Evolutionary conservation across 2,797 vertebrate genomes (phyloP).

Genomic region (Rhinatrema bivittatum): DNA sequence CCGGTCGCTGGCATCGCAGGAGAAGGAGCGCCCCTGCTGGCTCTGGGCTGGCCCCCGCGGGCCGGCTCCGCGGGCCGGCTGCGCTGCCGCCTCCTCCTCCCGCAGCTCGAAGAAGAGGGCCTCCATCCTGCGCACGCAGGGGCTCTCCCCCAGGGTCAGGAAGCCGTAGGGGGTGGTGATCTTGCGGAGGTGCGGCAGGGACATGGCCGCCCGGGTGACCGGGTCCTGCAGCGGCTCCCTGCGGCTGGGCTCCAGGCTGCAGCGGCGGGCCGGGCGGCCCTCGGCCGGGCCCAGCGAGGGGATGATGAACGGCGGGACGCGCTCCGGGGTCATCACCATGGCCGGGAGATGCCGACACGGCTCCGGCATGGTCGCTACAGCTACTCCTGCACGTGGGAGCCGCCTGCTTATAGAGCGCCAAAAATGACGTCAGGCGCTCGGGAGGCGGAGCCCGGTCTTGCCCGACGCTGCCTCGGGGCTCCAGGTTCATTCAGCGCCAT

Average conservation of each 20-base stretch:
- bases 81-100: neutral
- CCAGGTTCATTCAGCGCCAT: too few species aligned
- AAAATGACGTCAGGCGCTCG: too few species aligned
- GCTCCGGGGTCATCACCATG: constrained; percentile 26
- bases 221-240: constrained; percentile 12
- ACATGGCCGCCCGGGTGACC: constrained; percentile 45
- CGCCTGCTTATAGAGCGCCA: too few species aligned
- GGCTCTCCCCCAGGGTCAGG: constrained; percentile 40
- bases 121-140: constrained; percentile 42
- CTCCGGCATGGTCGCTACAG: too few species aligned
- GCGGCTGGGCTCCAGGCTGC: neutral
- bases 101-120: constrained; percentile 44
- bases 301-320: constrained; percentile 28
- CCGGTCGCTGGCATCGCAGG: too few species aligned
- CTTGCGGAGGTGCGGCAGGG: constrained; percentile 43
- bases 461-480: too few species aligned
- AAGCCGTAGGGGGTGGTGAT: constrained; percentile 55
- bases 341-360: neutral
- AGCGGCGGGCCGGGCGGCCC: neutral
- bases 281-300: constrained; percentile 15
- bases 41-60: neutral
- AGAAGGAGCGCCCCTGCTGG: neutral
- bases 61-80: neutral
- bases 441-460: too few species aligned
- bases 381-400: too few species aligned